Evolutionary conservation across 2,888 invertebrate species (phyloP).

Genomic region (Schizotus pectinicornis): DNA sequence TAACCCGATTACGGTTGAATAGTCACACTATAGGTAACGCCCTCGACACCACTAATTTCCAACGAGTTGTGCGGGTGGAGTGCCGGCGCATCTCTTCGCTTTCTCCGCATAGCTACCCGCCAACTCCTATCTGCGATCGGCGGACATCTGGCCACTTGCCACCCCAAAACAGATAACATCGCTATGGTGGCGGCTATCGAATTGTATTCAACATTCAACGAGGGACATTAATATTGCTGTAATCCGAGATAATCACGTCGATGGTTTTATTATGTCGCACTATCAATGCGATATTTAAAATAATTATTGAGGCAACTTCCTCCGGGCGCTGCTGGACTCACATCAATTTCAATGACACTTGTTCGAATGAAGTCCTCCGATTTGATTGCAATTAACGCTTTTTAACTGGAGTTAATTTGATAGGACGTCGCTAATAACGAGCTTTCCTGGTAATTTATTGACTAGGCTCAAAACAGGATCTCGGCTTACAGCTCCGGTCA

Average conservation of each 20-base stretch:
- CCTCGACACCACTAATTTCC: constrained; percentile 25
- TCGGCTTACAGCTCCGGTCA: too few species aligned
- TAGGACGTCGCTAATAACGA: too few species aligned
- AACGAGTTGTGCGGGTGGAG: constrained; percentile 3
- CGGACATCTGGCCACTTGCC: constrained; percentile 39
- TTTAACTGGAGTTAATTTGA: too few species aligned
- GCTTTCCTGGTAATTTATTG: too few species aligned
- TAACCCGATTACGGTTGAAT: constrained; percentile 40
- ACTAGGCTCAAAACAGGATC: too few species aligned
- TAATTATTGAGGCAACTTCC: too few species aligned
- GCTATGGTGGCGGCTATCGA: background rate
- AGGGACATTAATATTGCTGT: constrained; percentile 22
- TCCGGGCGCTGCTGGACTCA: too few species aligned
- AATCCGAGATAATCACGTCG: constrained; percentile 19
- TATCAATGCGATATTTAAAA: too few species aligned
- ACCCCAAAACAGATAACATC: constrained; percentile 25
- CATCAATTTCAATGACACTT: too few species aligned
- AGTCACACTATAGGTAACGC: constrained; percentile 29
- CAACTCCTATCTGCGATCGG: constrained; percentile 16
- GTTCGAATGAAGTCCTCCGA: too few species aligned
- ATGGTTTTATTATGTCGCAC: background rate
- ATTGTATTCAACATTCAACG: constrained; percentile 8
- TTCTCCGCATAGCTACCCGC: constrained; percentile 9
- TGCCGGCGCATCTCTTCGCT: constrained; percentile 11
- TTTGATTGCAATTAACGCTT: too few species aligned